Base-by-base conservation (phyloP, 1,140 invertebrate species). In the Heliconius nattereri region DNA sequence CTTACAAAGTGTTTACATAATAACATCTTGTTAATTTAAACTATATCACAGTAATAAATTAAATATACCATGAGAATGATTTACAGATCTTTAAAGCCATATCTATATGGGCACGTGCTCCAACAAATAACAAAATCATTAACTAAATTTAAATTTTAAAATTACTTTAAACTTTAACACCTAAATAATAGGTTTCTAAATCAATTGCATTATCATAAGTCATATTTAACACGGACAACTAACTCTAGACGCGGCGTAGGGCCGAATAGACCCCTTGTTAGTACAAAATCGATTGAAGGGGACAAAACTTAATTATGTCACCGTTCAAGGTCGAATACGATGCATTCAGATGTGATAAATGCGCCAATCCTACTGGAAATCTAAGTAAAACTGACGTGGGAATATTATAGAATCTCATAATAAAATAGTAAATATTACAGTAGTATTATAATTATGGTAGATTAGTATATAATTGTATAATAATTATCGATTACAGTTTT, bases 281-380 rank as follows among this genome's bases (percentile, higher is more conserved):
- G 85, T 86, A 77, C 71, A 79, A 80, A 84, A 90, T 90, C 89
- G 90, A 90, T 88, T 85, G 76, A 60, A 83, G 85, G 88, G 88
- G 83, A 80, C 84, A 52, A 85, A 89, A 91, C 86, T 87, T 90
- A 87, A 91, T 92, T 90, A 90, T 89, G 86, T 89, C 89, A 88
- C 79, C 80, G 82, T 85, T 91, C 90, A 92, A 92, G 90, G 90
- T 92, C 90, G 81, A 76, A 73, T 57, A 77, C 45, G 83, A 80
- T 88, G 87, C 87, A 85, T 75, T 81, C 83, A 78, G 35, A 70
- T 35, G 71, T 80, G 70, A 80, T 80, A 83, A 83, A 80, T 80
- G 78, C 78, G 76, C 76, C 75, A 78, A 80, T 79, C 75, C 66
- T 23, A 73, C n/a, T 66, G 73, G 73, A 79, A 72, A 78, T 45